Evolutionary conservation across 2,888 invertebrate species (phyloP), one percentile per base, ranked within the genome.

Genomic region (Tenthredo scrophulariae): DNA sequence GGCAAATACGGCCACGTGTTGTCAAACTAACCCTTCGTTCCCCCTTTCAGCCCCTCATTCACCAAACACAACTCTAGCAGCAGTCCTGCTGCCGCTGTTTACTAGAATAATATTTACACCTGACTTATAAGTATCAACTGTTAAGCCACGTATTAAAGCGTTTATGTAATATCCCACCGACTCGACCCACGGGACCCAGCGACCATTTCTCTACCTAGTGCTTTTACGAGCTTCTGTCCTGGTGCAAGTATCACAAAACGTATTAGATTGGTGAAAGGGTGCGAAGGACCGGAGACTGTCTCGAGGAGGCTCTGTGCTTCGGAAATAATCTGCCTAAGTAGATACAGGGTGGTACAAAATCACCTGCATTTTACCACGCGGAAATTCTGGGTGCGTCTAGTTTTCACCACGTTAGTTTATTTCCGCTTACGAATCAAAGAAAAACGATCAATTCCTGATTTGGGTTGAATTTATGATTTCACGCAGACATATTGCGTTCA

Each of bases 101-200:
- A 90, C 91, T 88, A 86, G 89, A 88, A 91, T 88, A 91, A 92
- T 91, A 92, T 92, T 92, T 92, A 89, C 90, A 88, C 89, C 89
- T 89, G 91, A 90, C 91, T 92, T 92, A 91, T 91, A 90, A 90
- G 89, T 90, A 89, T 91, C 90, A 90, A 90, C 90, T 90, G 91
- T 91, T 91, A 91, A 91, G 90, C 90, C 89, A 89, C 89, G 90
- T 90, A 91, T 83, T 80, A 67, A 83, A 83, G 70, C 83, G 83
- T 83, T 83, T 83, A 83, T 70, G 83, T 83, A 70, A 83, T 67
- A 67, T 37, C 80, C 80, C 18, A 62, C 62, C 37, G 62, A 46
- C 80, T 80, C 77, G 77, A 54, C 77, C 77, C 77, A 46, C 29
- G 29, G 77, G 77, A 62, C 80, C n/a, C 80, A 3, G 6, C 50